phyloP scores from a whole-genome alignment of 2,113 vertebrate genomes.

The Aldabrachelys gigantea region DNA sequence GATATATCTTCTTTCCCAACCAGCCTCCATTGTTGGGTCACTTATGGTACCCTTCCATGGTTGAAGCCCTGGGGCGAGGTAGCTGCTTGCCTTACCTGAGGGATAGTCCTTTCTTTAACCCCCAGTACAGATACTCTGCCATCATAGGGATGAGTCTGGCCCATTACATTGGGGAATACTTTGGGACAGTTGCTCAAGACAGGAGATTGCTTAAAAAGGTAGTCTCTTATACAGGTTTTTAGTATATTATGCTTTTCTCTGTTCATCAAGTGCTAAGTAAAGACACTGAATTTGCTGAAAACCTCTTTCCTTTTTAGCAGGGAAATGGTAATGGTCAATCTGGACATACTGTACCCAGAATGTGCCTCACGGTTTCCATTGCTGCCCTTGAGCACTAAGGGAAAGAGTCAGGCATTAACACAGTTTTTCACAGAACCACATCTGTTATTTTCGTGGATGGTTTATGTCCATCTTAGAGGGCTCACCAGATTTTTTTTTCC shows the following conservation, averaged over 20 bases:
- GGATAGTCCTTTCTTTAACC: not conserved
- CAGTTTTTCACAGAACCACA: not conserved
- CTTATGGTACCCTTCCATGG: not conserved
- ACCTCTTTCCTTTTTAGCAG: not conserved
- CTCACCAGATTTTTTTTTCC: not conserved
- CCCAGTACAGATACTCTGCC: not conserved
- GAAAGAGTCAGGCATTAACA: not conserved
- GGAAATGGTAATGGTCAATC: not conserved
- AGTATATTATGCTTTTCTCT: not conserved
- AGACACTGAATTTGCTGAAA: not conserved
- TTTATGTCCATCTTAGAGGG: not conserved
- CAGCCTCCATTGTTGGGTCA: not conserved
- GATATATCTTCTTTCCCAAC: not conserved
- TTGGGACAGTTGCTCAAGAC: not conserved
- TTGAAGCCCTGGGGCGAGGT: not conserved
- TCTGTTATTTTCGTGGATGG: not conserved
- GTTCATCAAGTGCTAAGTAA: not conserved
- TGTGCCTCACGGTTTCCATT: not conserved
- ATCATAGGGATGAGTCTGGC: not conserved
- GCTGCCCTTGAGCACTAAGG: not conserved
- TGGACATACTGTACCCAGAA: not conserved
- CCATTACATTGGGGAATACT: slow-evolving; percentile 18
- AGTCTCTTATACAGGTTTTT: slow-evolving; percentile 13
- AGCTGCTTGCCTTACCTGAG: not conserved
- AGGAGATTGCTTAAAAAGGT: slow-evolving; percentile 33